A percentile compares a stretch with the other conserved stretches of the same genome.
phyloP scores from a whole-genome alignment of 1,140 invertebrate species.

The Pristionchus pacificus region DNA sequence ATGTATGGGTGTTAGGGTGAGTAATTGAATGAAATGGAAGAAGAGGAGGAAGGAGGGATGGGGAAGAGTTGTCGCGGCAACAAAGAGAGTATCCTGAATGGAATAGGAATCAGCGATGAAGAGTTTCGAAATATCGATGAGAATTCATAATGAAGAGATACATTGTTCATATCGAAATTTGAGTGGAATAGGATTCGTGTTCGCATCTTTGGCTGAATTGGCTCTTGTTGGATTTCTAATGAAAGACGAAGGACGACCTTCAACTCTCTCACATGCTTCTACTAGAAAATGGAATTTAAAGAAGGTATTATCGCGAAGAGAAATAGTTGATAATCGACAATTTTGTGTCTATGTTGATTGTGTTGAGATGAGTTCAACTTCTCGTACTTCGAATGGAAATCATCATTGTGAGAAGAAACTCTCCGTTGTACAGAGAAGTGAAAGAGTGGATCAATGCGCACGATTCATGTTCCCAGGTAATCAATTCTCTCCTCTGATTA shows the following conservation, averaged over 20 bases:
- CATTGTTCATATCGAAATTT: constrained; percentile 3
- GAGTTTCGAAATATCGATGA: too few relatives aligned
- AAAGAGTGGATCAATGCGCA: constrained; percentile 40
- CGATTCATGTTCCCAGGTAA: constrained; percentile 47
- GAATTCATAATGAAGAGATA: too few relatives aligned
- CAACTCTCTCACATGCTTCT: neutral
- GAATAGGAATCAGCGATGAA: too few relatives aligned
- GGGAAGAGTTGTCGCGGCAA: too few relatives aligned
- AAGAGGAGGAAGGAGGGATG: too few relatives aligned
- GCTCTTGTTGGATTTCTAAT: constrained; percentile 45
- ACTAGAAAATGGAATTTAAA: neutral
- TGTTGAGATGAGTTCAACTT: neutral
- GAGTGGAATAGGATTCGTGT: constrained; percentile 50
- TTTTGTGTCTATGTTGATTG: neutral
- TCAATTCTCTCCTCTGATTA: neutral
- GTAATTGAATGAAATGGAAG: too few relatives aligned
- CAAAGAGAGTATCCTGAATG: too few relatives aligned
- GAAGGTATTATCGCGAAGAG: neutral
- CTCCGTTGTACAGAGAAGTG: constrained; percentile 36
- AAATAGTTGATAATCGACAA: neutral
- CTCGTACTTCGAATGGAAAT: neutral
- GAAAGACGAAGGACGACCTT: constrained; percentile 22
- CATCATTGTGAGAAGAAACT: constrained; percentile 33
- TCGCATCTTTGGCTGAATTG: constrained; percentile 49
- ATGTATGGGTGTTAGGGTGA: constrained; percentile 44